A percentile compares a stretch with the other conserved stretches of the same genome.
phyloP scores from a whole-genome alignment of 2,797 vertebrate genomes.

The Scleropages formosus region DNA sequence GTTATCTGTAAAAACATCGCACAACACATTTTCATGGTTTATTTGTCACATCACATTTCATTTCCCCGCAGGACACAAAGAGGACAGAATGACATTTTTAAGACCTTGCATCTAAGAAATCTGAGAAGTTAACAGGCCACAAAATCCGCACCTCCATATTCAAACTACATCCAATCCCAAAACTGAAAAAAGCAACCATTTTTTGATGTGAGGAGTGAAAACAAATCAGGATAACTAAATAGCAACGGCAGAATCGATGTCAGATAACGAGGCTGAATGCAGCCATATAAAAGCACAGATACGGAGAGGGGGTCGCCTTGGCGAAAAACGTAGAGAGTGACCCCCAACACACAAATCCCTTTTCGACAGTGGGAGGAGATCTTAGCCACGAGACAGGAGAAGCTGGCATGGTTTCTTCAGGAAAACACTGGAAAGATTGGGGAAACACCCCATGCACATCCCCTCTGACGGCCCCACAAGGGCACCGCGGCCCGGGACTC shows the following conservation, averaged over 20 bases:
- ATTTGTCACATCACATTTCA: background rate
- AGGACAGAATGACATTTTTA: background rate
- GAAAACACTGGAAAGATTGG: conserved; percentile 58
- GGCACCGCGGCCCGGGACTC: conserved; percentile 48
- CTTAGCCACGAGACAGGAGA: conserved; percentile 65
- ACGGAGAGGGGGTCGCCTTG: background rate
- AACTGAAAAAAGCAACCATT: background rate
- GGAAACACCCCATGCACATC: conserved; percentile 34
- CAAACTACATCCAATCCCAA: conserved; percentile 9
- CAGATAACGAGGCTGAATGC: background rate
- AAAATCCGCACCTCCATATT: conserved; percentile 15
- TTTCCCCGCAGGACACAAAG: background rate
- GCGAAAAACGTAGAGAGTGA: background rate
- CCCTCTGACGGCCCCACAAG: conserved; percentile 47
- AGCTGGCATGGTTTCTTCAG: conserved; percentile 61
- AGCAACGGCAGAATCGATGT: background rate
- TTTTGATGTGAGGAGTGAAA: background rate
- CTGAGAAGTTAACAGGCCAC: conserved; percentile 21
- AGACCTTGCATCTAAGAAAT: background rate
- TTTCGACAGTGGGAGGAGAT: background rate
- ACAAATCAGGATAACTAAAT: background rate
- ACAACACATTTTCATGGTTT: background rate
- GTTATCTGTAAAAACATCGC: background rate
- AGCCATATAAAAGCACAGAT: background rate
- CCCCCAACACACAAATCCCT: background rate